phyloP scores from a whole-genome alignment of 2,113 vertebrate genomes.

The Sardina pilchardus region DNA sequence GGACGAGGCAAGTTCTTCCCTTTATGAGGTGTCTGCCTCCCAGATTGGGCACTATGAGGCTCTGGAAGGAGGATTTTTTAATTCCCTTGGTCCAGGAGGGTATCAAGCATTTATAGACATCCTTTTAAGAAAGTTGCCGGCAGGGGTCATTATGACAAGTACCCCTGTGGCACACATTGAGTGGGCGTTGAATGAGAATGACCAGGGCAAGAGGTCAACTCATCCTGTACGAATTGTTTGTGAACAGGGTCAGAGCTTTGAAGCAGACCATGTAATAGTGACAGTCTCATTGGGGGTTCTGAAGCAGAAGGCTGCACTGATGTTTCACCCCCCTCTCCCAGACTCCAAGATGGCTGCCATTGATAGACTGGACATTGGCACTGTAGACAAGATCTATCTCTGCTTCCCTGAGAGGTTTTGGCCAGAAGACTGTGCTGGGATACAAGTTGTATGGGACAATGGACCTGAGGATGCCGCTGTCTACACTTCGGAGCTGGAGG shows the following conservation, averaged over 20 bases:
- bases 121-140: constrained; percentile 48
- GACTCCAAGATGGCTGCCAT: constrained; percentile 53
- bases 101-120: constrained; percentile 56
- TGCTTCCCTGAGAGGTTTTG: constrained; percentile 57
- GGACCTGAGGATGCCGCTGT: constrained; percentile 53
- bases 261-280: constrained; percentile 57
- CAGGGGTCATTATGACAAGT: constrained; percentile 39
- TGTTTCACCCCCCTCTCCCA: constrained; percentile 58
- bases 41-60: constrained; percentile 51
- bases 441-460: constrained; percentile 59
- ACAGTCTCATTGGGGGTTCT: constrained; percentile 55
- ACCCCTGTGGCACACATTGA: constrained; percentile 44
- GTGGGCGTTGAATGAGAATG: constrained; percentile 36
- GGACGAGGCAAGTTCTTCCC: constrained; percentile 58
- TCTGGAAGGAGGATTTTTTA: constrained; percentile 57
- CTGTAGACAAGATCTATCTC: constrained; percentile 62
- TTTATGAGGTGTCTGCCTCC: constrained; percentile 59
- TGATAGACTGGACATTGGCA: constrained; percentile 56
- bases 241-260: constrained; percentile 48
- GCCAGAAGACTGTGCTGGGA: constrained; percentile 59
- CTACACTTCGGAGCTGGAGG: constrained; percentile 32
- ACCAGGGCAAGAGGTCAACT: not conserved
- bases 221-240: constrained; percentile 48
- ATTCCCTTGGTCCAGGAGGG: constrained; percentile 54
- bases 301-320: constrained; percentile 45